Evolutionary conservation across 2,113 vertebrate species (phyloP).

Genomic region (Steatornis caripensis): DNA sequence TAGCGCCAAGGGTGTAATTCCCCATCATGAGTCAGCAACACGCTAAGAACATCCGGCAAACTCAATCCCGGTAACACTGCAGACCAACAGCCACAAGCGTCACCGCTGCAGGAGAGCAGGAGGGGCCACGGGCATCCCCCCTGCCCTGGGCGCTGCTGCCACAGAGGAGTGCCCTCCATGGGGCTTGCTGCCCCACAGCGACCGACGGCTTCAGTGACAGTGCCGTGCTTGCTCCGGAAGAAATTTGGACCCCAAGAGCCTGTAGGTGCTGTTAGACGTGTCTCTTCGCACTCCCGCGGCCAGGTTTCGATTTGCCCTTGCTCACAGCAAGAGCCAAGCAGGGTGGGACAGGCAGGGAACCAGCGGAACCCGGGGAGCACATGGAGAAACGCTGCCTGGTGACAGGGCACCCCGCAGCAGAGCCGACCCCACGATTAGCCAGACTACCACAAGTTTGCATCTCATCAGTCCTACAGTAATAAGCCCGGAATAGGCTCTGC

Average conservation of each 20-base stretch:
- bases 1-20: neutral
- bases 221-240: neutral
- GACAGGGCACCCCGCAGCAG: neutral
- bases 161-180: neutral
- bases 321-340: neutral
- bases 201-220: neutral
- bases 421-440: neutral
- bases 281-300: neutral
- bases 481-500: neutral
- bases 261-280: neutral
- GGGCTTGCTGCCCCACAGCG: accelerated
- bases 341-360: neutral
- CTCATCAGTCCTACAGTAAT: neutral
- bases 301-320: neutral
- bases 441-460: neutral
- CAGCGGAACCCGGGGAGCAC: neutral
- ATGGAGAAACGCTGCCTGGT: neutral
- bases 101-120: neutral
- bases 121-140: neutral
- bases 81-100: neutral
- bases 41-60: neutral
- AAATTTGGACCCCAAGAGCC: neutral
- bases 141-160: neutral
- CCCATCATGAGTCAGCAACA: neutral
- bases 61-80: neutral